These are phyloP conservation scores for Microtus pennsylvanicus DNA, from an alignment of 2,113 vertebrate species.

Conservation along the genomic window DNA sequence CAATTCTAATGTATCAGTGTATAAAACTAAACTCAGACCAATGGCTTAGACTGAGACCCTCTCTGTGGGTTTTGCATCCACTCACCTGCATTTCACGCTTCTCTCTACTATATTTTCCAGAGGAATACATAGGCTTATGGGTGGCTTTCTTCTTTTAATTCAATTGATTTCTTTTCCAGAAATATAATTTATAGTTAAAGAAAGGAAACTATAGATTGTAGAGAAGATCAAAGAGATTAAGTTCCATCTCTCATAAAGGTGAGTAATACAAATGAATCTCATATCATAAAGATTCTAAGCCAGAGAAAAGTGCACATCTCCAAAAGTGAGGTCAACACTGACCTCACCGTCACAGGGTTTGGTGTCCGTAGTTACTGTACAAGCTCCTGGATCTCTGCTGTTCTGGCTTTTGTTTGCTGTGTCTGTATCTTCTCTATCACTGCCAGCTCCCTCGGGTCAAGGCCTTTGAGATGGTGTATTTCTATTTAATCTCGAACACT, in stretches of 20 bases:
- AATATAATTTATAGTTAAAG: neutral
- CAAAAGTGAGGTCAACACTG: accelerated
- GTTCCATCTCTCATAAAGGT: neutral
- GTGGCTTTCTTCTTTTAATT: constrained; percentile 11
- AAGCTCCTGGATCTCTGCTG: neutral
- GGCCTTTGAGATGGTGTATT: neutral
- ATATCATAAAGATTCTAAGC: constrained; percentile 18
- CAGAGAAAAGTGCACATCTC: neutral
- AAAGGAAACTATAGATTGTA: constrained; percentile 31
- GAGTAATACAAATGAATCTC: neutral
- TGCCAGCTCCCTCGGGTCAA: neutral
- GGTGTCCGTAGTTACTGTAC: neutral
- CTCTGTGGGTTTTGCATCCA: neutral
- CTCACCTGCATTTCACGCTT: neutral
- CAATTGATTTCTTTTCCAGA: neutral
- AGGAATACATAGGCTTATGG: neutral
- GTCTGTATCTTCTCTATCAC: neutral
- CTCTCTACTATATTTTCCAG: neutral
- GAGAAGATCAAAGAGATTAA: constrained; percentile 24
- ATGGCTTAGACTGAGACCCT: accelerated
- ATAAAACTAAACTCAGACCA: neutral
- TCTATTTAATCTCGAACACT: neutral
- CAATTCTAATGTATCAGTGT: neutral
- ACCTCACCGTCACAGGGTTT: accelerated
- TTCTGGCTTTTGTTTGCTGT: neutral